Conservation (phyloP, 30 jellyfish, hydroid and myxozoan genomes). For the Cassiopea xamachana region DNA sequence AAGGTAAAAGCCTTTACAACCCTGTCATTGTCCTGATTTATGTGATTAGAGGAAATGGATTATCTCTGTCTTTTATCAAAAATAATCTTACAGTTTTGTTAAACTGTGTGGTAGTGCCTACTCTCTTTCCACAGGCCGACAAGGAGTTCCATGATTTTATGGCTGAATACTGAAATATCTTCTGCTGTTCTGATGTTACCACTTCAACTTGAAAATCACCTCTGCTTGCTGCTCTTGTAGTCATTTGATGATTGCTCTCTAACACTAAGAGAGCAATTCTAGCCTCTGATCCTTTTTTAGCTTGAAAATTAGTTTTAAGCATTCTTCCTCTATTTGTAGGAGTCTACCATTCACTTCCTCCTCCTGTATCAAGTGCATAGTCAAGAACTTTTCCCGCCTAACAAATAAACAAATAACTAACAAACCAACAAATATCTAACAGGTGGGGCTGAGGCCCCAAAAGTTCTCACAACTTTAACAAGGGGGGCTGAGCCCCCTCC, state of each 20-base stretch:
- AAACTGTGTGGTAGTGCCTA: constrained; percentile 49
- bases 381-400: too few species aligned
- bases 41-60: constrained; percentile 1
- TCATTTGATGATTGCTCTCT: constrained; percentile 43
- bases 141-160: constrained; percentile 48
- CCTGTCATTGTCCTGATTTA: not conserved
- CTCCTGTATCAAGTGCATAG: too few species aligned
- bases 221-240: constrained; percentile 63
- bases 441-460: too few species aligned
- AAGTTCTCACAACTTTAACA: too few species aligned
- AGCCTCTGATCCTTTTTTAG: constrained; percentile 64
- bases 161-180: constrained; percentile 54
- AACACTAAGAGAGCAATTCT: constrained; percentile 61
- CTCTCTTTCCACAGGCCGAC: constrained; percentile 35
- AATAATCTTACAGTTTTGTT: constrained; percentile 47
- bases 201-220: constrained; percentile 51
- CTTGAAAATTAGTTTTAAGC: constrained; percentile 34
- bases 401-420: too few species aligned
- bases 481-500: too few species aligned
- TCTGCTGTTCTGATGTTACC: constrained; percentile 61
- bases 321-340: not conserved
- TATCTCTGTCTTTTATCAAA: constrained; percentile 10
- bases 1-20: too few species aligned
- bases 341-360: too few species aligned
- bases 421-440: too few species aligned